Percentiles rank a stretch among this genome's conserved stretches.
These are phyloP conservation scores for Eupleurogrammus muticus DNA, from an alignment of 2,797 vertebrate species.

Conservation along the genomic window DNA sequence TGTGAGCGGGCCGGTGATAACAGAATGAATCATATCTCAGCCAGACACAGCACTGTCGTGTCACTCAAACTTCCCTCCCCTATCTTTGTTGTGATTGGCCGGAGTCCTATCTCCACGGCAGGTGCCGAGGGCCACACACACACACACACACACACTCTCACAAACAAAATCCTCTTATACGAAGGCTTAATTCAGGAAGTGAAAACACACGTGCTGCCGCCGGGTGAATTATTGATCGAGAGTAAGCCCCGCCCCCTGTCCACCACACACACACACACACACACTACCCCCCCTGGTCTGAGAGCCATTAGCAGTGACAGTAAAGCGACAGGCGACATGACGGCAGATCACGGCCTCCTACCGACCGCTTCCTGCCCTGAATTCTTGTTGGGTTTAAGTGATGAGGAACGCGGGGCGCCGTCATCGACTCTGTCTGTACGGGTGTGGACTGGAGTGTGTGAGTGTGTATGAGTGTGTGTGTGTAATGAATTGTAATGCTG, in stretches of 20 bases:
- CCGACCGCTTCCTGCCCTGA: constrained; percentile 74
- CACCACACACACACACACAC: no score
- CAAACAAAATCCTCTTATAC: constrained; percentile 59
- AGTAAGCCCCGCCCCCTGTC: constrained; percentile 63
- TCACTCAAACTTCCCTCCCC: constrained; percentile 77
- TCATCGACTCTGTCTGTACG: constrained; percentile 56
- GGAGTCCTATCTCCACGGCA: constrained; percentile 67
- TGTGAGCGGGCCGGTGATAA: constrained; percentile 56
- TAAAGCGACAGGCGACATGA: constrained; percentile 75
- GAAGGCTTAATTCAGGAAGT: constrained; percentile 60
- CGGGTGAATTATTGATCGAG: constrained; percentile 69
- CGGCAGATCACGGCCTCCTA: constrained; percentile 69
- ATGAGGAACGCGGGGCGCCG: constrained; percentile 68
- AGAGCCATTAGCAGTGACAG: constrained; percentile 73
- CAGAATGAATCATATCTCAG: constrained; percentile 80
- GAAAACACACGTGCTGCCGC: constrained; percentile 46
- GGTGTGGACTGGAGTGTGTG: constrained; percentile 32
- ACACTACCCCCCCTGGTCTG: no score
- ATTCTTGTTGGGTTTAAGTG: constrained; percentile 76
- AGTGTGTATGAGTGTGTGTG: constrained; percentile 32
- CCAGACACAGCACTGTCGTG: constrained; percentile 70
- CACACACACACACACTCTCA: constrained; percentile 19
- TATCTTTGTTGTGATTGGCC: constrained; percentile 72
- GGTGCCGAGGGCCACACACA: constrained; percentile 59
- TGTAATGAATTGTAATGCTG: constrained; percentile 34